Evolutionary conservation across 1,140 invertebrate species (phyloP), one percentile per base, ranked within the genome.

Genomic region (Lasioglossum albipes): DNA sequence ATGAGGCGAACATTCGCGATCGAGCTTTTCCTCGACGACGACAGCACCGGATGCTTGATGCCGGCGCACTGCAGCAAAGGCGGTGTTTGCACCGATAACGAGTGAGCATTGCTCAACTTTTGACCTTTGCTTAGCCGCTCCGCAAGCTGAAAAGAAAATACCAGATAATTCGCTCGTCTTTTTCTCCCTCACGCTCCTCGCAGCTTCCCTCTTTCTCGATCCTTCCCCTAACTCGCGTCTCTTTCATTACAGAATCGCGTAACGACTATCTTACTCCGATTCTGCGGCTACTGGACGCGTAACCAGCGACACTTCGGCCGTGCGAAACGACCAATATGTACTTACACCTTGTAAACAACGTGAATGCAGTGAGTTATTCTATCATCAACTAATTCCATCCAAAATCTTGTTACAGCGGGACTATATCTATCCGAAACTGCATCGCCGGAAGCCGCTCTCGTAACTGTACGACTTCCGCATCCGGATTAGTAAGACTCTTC

Each of bases 61-160:
- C 69, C 64, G 66, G 27, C 69, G 68, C 71, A 27, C 54, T 86
- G 75, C 79, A 80, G 31, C 62, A 54, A 75, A 61, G 65, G 59
- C 75, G 62, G 75, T 90, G 79, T 89, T 90, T 89, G 81, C 84
- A 89, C 75, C 83, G 89, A 90, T 90, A 90, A 90, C 72, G 62
- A 74, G 73, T n/a, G n/a, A 85, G 61, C 69, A 80, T 89, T 90
- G 85, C 89, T 90, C 84, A 90, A 90, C 89, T 90, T 88, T 81
- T 90, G 89, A 90, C 89, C 89, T 90, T 88, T 90, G 84, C 87
- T 87, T 89, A 86, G 86, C 74, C 65, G 73, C 81, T 86, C 64
- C 75, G 62, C 59, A 75, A 64, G 75, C 72, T 78, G 69, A 82
- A 83, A 59, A 89, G 81, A 89, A 86, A 87, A 87, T 87, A 87